Conservation (phyloP, 2,113 vertebrate genomes). For the Carollia perspicillata region DNA sequence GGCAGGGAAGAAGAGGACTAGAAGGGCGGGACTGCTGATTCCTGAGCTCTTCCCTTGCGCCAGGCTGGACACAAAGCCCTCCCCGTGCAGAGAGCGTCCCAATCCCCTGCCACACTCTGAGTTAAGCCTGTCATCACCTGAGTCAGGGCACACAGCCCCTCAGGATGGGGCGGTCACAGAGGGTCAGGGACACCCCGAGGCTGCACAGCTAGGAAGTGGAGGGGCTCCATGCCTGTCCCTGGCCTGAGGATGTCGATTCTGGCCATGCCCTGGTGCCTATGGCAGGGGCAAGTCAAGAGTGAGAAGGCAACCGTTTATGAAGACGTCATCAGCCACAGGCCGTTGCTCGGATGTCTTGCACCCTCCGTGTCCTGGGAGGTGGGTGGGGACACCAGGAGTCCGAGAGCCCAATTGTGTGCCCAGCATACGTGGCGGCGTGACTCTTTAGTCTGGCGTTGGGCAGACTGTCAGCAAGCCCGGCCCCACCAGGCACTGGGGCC, state of each 20-base stretch:
- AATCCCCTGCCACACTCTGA: neutral
- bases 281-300: neutral
- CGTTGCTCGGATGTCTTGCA: rapidly evolving
- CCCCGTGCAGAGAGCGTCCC: rapidly evolving
- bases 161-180: rapidly evolving
- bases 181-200: too few relatives aligned
- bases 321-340: too few relatives aligned
- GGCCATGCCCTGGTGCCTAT: rapidly evolving
- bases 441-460: neutral
- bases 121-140: rapidly evolving
- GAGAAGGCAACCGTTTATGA: neutral
- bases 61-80: neutral
- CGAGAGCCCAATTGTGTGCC: rapidly evolving
- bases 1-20: rapidly evolving
- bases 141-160: neutral
- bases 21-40: rapidly evolving
- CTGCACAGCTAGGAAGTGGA: neutral
- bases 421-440: rapidly evolving
- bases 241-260: neutral
- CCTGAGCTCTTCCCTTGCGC: rapidly evolving
- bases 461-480: too few relatives aligned
- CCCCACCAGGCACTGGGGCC: neutral
- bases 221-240: neutral
- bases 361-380: rapidly evolving
- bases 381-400: neutral